These are phyloP conservation scores for Pocillopora damicornis DNA, from an alignment of 64 coral and sea anemone species.

Conservation along the genomic window DNA sequence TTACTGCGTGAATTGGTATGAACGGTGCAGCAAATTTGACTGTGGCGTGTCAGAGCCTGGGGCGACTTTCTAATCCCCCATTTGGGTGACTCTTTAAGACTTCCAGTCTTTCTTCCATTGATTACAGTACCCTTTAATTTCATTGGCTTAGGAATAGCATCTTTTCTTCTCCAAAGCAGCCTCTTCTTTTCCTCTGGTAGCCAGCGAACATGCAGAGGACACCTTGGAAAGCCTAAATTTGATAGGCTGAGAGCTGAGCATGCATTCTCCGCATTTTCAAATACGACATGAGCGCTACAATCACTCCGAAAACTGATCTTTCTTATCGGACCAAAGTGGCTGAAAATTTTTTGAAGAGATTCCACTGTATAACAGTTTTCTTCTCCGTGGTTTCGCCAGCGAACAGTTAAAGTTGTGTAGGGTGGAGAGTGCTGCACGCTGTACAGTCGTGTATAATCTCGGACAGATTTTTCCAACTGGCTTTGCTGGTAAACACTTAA, in stretches of 20 bases:
- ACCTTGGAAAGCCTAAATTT: conserved; percentile 27
- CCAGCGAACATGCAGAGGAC: conserved; percentile 24
- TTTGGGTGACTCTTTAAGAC: neutral
- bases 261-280: conserved; percentile 28
- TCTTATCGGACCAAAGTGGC: conserved; percentile 21
- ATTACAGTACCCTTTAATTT: neutral
- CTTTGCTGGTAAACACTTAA: conserved; percentile 29
- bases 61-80: neutral
- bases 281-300: conserved; percentile 32
- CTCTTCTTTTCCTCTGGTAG: conserved; percentile 12
- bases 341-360: conserved; percentile 25
- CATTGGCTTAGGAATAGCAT: conserved; percentile 19
- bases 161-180: conserved; percentile 27
- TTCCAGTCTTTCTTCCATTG: neutral
- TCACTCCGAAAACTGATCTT: conserved; percentile 43
- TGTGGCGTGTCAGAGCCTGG: conserved; percentile 24
- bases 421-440: conserved; percentile 39
- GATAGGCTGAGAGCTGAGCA: conserved; percentile 26
- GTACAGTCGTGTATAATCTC: conserved; percentile 30
- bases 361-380: conserved; percentile 4
- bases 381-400: conserved; percentile 21
- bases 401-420: conserved; percentile 2
- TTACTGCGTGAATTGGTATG: neutral
- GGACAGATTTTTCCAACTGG: conserved; percentile 9
- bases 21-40: conserved; percentile 31